Evolutionary conservation across 2,888 invertebrate genomes (phyloP), one percentile per base, ranked within the genome.

Genomic region (Smittia aterrima): DNA sequence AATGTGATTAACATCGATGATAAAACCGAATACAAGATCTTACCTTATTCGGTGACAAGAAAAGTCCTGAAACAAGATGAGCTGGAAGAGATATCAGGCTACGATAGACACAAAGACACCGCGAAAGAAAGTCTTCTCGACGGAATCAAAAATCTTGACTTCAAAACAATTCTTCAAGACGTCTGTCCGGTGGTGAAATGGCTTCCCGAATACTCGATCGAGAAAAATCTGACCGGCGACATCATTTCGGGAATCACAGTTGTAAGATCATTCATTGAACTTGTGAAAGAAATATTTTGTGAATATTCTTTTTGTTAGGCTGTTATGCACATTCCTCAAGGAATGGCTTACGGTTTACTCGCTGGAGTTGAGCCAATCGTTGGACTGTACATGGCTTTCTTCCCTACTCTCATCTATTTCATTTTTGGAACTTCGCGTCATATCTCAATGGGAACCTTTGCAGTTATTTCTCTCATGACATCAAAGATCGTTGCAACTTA

Each of bases 311-410:
- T 32, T 9, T 9, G 4, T 6, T 9, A 32, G 32, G 47, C 91
- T 41, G 87, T 93, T 74, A 91, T 93, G 90, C 92, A 93, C 79
- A 92, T 93, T 78, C 93, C 93, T 0, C 93, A 93, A 85, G 86
- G 89, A 74, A 89, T 91, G 89, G 90, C 89, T 0, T 90, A 90
- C 79, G 89, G 89, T 0, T 81, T 90, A 74, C 80, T 91, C 73
- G 90, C 89, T 0, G 88, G 88, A 77, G 87, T 90, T 2, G 86
- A 87, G 0, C 88, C 90, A 0, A 87, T 89, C 18, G 85, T 87
- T 58, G 90, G 90, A 2, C 85, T 90, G 27, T 93, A 92, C 80
- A 92, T 92, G 86, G 94, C 93, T 1, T 92, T 95, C 79, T 93
- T 95, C 81, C 93, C 95, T 2, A 91, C 92, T 4, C 83, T 94